phyloP scores from a whole-genome alignment of 2,888 invertebrate species.

The Heliconius erato region DNA sequence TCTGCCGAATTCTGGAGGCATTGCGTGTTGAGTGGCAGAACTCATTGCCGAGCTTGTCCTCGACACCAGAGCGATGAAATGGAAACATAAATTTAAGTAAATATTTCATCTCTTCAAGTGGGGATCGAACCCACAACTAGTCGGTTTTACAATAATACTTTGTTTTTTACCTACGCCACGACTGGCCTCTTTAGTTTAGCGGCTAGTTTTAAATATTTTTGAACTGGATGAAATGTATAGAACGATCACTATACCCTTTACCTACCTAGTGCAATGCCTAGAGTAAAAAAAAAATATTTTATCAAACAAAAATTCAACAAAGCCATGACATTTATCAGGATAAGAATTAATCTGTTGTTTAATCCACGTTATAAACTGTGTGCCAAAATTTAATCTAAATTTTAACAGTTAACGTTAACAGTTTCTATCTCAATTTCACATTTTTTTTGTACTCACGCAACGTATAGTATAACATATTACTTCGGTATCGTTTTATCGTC shows the following conservation, averaged over 20 bases:
- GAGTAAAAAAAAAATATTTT: not conserved
- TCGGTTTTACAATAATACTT: no score
- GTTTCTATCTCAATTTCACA: not conserved
- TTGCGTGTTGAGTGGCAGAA: no score
- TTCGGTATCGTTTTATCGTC: no score
- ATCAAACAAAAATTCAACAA: not conserved
- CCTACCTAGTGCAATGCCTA: not conserved
- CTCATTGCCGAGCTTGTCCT: no score
- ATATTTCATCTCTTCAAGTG: no score
- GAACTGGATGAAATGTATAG: not conserved
- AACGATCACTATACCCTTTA: not conserved
- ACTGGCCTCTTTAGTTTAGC: no score
- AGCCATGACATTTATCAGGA: slow-evolving; percentile 12
- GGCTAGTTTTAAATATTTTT: not conserved
- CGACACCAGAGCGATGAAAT: no score
- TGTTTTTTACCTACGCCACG: no score
- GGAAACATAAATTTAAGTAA: no score
- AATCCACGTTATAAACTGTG: slow-evolving; percentile 7
- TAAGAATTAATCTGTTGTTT: slow-evolving; percentile 5
- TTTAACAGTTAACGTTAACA: not conserved
- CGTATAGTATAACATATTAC: not conserved
- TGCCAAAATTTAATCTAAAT: slow-evolving; percentile 1
- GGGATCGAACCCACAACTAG: no score
- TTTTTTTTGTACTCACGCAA: not conserved
- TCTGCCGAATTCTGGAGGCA: no score